Evolutionary conservation across 37 sponge, comb jelly and placozoan species (phyloP).

Genomic region (Beroe forskalii): DNA sequence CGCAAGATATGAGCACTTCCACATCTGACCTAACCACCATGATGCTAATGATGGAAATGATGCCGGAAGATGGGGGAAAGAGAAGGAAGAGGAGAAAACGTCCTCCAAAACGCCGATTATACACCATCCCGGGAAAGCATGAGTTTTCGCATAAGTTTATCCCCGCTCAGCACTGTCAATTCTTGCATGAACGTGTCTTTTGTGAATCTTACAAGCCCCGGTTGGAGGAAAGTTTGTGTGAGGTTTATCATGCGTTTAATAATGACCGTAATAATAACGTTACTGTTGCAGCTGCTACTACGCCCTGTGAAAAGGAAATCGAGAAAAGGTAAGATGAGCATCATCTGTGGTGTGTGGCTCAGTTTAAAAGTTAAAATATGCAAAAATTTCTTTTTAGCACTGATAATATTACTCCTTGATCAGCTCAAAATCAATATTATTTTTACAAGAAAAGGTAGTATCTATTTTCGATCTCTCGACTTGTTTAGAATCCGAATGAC

Average conservation of each 20-base stretch:
- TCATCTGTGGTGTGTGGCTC: too few relatives aligned
- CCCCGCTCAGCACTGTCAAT: background rate
- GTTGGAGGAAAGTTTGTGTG: background rate
- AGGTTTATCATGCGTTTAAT: background rate
- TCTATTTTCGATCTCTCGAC: too few relatives aligned
- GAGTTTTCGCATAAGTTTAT: background rate
- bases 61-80: background rate
- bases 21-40: background rate
- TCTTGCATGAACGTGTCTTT: constrained; percentile 13
- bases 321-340: constrained; percentile 53
- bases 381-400: too few relatives aligned
- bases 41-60: background rate
- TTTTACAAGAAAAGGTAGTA: too few relatives aligned
- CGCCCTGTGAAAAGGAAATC: constrained; percentile 48
- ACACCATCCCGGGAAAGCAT: too few relatives aligned
- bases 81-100: background rate
- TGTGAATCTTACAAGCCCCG: constrained; percentile 12
- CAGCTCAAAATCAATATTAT: too few relatives aligned
- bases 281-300: constrained; percentile 32
- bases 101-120: background rate
- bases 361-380: too few relatives aligned
- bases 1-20: background rate
- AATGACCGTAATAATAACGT: background rate
- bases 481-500: constrained; percentile 43
- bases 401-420: too few relatives aligned